Evolutionary conservation across 1,140 invertebrate genomes (phyloP).

Genomic region (Danaus melanippus): DNA sequence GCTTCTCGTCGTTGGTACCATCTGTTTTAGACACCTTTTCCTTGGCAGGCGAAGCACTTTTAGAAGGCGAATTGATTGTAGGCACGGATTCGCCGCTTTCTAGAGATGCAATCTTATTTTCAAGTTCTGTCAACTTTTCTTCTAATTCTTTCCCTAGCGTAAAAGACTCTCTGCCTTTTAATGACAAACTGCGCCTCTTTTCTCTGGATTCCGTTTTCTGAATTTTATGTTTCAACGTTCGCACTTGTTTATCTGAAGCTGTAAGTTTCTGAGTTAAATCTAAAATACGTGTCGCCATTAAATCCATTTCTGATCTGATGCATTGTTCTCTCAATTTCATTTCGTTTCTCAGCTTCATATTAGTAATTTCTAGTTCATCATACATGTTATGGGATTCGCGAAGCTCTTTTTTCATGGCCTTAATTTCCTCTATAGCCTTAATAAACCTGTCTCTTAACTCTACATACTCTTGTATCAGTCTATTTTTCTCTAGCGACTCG

Average conservation of each 20-base stretch:
- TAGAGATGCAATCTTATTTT: constrained; percentile 81
- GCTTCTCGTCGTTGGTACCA: constrained; percentile 70
- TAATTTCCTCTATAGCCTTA: constrained; percentile 86
- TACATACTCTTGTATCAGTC: constrained; percentile 84
- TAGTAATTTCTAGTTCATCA: constrained; percentile 84
- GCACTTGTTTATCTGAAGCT: constrained; percentile 86
- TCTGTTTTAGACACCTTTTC: constrained; percentile 69
- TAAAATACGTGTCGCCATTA: constrained; percentile 88
- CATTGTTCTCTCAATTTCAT: constrained; percentile 78
- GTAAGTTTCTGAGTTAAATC: constrained; percentile 87
- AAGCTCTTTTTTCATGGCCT: constrained; percentile 85
- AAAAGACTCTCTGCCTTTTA: constrained; percentile 86
- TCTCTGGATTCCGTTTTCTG: constrained; percentile 84
- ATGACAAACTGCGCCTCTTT: constrained; percentile 83
- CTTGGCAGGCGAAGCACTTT: constrained; percentile 66
- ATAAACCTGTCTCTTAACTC: constrained; percentile 84
- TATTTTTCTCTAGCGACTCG: constrained; percentile 82
- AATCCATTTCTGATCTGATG: constrained; percentile 80
- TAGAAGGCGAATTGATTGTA: constrained; percentile 68
- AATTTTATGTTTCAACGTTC: constrained; percentile 84
- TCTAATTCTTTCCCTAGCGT: constrained; percentile 87
- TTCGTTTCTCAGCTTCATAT: constrained; percentile 82
- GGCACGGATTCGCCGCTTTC: constrained; percentile 69
- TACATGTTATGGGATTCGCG: constrained; percentile 85
- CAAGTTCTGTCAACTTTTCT: constrained; percentile 84